These are phyloP conservation scores for Euthynnus affinis DNA, from an alignment of 2,797 vertebrate species.

Conservation along the genomic window DNA sequence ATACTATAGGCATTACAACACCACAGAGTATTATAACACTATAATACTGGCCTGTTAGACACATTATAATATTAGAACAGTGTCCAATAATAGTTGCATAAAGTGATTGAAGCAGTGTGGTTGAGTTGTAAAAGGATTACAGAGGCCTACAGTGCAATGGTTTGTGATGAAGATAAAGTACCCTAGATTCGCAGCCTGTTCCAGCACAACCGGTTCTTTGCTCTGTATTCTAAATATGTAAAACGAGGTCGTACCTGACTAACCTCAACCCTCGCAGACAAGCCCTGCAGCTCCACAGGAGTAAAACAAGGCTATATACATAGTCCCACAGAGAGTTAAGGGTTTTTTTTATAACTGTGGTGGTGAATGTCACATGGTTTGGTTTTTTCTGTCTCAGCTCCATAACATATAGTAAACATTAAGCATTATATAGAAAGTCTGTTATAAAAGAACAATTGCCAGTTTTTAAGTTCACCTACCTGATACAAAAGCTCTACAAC, in stretches of 20 bases:
- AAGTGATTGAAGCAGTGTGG: slow-evolving; percentile 15
- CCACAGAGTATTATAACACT: not conserved
- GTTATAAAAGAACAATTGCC: no score
- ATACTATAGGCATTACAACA: not conserved
- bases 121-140: slow-evolving; percentile 11
- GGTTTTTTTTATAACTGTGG: slow-evolving; percentile 2
- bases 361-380: slow-evolving; percentile 4
- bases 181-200: slow-evolving; percentile 60
- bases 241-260: slow-evolving; percentile 75
- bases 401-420: no score
- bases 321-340: slow-evolving; percentile 5
- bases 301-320: slow-evolving; percentile 48
- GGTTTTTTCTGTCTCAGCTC: not conserved
- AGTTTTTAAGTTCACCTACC: no score
- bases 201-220: slow-evolving; percentile 75
- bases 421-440: no score
- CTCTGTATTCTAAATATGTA: slow-evolving; percentile 75
- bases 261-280: slow-evolving; percentile 61
- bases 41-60: not conserved
- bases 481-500: no score
- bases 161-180: slow-evolving; percentile 47
- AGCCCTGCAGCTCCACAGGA: slow-evolving; percentile 55
- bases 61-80: not conserved
- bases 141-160: not conserved
- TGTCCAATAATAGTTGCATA: not conserved